These are phyloP conservation scores for Macheiramphus alcinus DNA, from an alignment of 2,113 vertebrate species.

Conservation along the genomic window DNA sequence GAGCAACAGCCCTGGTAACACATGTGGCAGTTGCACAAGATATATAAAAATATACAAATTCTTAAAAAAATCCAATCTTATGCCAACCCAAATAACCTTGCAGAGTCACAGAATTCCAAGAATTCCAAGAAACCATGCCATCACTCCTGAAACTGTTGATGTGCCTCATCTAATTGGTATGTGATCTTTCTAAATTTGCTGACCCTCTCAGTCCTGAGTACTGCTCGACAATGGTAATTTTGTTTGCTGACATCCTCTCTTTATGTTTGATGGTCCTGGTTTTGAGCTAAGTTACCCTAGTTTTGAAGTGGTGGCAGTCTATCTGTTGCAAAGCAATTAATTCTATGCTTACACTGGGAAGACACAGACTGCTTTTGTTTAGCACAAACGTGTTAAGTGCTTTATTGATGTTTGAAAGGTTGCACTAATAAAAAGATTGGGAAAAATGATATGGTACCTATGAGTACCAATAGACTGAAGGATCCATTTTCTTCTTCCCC, in stretches of 20 bases:
- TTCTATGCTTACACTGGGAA: not conserved
- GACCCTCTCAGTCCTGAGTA: not conserved
- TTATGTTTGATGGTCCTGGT: not conserved
- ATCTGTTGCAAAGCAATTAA: not conserved
- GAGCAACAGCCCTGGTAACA: not conserved
- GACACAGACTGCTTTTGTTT: not conserved
- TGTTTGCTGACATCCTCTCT: not conserved
- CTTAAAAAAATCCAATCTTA: not conserved
- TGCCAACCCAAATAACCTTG: not conserved
- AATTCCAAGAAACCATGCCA: not conserved
- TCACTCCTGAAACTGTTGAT: constrained; percentile 17
- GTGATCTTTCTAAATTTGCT: not conserved
- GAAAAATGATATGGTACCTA: not conserved
- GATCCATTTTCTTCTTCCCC: not conserved
- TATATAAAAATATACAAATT: not conserved
- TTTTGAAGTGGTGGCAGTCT: not conserved
- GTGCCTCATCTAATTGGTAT: not conserved
- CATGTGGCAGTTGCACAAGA: not conserved
- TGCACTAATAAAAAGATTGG: not conserved
- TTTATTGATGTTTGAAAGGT: not conserved
- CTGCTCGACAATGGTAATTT: not conserved
- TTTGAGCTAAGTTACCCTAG: not conserved
- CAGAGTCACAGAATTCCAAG: not conserved
- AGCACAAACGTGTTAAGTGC: not conserved
- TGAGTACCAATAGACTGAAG: not conserved